phyloP scores from a whole-genome alignment of 1,140 invertebrate species.

The Drosophila kurseongensis region DNA sequence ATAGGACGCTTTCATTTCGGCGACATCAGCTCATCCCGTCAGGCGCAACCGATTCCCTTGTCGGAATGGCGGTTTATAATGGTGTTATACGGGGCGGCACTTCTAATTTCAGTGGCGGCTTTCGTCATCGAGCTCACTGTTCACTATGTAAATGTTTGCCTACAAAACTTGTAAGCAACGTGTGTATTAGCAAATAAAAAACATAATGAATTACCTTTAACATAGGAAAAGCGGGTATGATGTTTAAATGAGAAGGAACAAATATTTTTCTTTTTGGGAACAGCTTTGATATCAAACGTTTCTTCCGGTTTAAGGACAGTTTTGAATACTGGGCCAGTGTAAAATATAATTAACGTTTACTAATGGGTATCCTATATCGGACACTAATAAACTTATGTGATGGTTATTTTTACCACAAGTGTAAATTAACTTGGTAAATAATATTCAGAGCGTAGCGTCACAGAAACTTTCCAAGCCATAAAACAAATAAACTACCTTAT shows the following conservation, averaged over 20 bases:
- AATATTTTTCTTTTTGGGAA: no score
- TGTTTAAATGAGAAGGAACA: not conserved
- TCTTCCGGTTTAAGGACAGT: no score
- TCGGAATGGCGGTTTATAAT: slow-evolving; percentile 13
- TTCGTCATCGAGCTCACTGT: slow-evolving; percentile 33
- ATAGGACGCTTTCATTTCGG: slow-evolving; percentile 7
- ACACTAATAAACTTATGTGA: not conserved
- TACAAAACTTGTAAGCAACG: slow-evolving; percentile 11
- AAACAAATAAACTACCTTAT: not conserved
- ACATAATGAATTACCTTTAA: not conserved
- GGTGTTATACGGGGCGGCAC: slow-evolving; percentile 11
- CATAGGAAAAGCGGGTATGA: not conserved
- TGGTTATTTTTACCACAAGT: not conserved
- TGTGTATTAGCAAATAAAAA: slow-evolving; percentile 1
- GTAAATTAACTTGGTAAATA: not conserved
- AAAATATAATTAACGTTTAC: no score
- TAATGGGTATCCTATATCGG: not conserved
- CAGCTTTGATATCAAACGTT: no score
- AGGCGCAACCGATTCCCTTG: slow-evolving; percentile 5
- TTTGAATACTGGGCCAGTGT: not conserved
- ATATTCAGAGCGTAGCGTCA: not conserved
- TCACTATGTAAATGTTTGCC: slow-evolving; percentile 47
- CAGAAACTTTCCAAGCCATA: not conserved
- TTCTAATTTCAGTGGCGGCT: not conserved
- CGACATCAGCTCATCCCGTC: slow-evolving; percentile 14